These are phyloP conservation scores for Cassiopea andromeda DNA, from an alignment of 30 jellyfish, hydroid and myxozoan genomes.

Conservation along the genomic window DNA sequence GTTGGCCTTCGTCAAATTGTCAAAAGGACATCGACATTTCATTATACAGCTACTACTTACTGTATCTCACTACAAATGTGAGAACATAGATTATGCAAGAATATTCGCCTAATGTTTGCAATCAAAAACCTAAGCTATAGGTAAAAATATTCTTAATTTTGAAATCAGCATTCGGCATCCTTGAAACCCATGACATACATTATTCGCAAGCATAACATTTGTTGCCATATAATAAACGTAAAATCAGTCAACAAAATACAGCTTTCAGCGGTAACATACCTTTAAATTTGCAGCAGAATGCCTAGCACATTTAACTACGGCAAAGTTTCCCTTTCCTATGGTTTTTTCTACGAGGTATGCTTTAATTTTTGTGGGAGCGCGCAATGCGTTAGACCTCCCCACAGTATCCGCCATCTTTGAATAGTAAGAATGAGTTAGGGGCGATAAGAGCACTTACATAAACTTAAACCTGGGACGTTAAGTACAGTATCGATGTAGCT, in stretches of 20 bases:
- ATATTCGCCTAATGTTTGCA: not conserved
- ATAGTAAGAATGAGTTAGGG: conserved; percentile 36
- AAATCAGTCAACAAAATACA: not conserved
- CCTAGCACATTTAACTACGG: conserved; percentile 94
- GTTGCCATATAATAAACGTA: conserved; percentile 8
- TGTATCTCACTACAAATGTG: not conserved
- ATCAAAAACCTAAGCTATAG: not conserved
- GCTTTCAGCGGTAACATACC: conserved; percentile 37
- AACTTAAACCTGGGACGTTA: conserved; percentile 37
- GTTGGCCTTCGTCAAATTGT: conserved; percentile 10
- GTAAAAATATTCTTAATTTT: not conserved
- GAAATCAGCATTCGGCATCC: conserved; percentile 19
- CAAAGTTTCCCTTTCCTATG: conserved; percentile 96
- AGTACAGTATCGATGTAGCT: conserved; percentile 66
- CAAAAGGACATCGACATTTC: not conserved
- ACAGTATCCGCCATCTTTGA: conserved; percentile 85
- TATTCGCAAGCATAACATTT: conserved; percentile 15
- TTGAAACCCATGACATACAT: conserved; percentile 10
- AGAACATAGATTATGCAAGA: not conserved
- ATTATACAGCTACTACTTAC: not conserved
- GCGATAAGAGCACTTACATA: conserved; percentile 67
- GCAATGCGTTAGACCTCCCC: conserved; percentile 61
- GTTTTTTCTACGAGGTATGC: conserved; percentile 85
- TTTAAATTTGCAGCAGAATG: conserved; percentile 85
- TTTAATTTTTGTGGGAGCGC: conserved; percentile 83